Conservation (phyloP, 2,113 vertebrate species). For the Crotalus helleri region DNA sequence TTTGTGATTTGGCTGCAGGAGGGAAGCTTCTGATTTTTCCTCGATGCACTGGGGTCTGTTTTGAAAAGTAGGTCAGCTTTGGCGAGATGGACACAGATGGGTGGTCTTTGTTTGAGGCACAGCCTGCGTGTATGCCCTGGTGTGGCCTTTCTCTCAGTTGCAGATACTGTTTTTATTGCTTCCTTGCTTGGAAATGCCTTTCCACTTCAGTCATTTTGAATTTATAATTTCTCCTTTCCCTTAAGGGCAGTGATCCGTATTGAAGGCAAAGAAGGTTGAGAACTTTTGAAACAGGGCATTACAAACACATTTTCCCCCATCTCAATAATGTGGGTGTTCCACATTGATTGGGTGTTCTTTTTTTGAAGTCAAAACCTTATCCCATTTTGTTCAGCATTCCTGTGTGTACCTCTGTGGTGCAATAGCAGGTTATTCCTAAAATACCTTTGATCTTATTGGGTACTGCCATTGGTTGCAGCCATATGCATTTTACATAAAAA, state of each 20-base stretch:
- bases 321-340: neutral
- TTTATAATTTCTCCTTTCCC: neutral
- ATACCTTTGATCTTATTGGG: neutral
- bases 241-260: neutral
- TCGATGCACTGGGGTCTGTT: slow-evolving; percentile 23
- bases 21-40: slow-evolving; percentile 16
- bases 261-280: neutral
- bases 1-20: neutral
- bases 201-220: neutral
- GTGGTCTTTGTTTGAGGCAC: slow-evolving; percentile 51
- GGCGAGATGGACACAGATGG: neutral
- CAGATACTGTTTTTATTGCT: neutral
- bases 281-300: neutral
- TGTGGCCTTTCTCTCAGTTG: neutral
- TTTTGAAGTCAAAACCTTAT: neutral
- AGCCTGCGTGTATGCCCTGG: neutral
- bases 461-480: neutral
- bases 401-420: neutral
- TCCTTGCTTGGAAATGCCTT: neutral
- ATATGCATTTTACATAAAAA: neutral
- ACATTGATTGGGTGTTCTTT: neutral
- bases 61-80: slow-evolving; percentile 50
- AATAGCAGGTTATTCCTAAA: neutral
- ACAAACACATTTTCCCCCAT: neutral
- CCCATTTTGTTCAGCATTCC: neutral